Conservation (phyloP, 2,888 invertebrate genomes). For the Lumbricus terrestris region DNA sequence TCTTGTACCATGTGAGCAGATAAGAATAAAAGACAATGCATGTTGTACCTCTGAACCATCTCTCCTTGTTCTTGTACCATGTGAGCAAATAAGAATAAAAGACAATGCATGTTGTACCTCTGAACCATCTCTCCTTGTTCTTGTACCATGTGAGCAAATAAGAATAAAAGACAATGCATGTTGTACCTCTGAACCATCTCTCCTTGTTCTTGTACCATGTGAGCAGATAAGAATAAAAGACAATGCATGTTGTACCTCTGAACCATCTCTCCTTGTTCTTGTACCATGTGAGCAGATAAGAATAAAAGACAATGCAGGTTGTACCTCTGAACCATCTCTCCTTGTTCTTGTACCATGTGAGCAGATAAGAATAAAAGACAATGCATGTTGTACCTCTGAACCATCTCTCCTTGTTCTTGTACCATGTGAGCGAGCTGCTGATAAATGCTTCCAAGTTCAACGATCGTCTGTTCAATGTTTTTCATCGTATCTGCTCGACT, state of each 20-base stretch:
- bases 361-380: not conserved
- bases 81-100: not conserved
- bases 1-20: constrained; percentile 88
- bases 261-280: constrained; percentile 96
- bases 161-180: no score
- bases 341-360: no score
- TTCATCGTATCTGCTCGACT: constrained; percentile 97
- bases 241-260: constrained; percentile 66
- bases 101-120: constrained; percentile 61
- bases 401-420: constrained; percentile 96
- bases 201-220: no score
- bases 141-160: constrained; percentile 84
- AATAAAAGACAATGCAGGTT: no score
- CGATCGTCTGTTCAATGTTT: constrained; percentile 96
- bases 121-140: constrained; percentile 98
- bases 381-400: constrained; percentile 69
- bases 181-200: not conserved
- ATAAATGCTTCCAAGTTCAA: constrained; percentile 95
- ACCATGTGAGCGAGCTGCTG: constrained; percentile 84
- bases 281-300: constrained; percentile 82
- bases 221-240: not conserved
- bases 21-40: no score
- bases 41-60: not conserved
- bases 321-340: not conserved
- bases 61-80: no score